Evolutionary conservation across 2,113 vertebrate genomes (phyloP), one percentile per base, ranked within the genome.

Genomic region (Myotis yumanensis): DNA sequence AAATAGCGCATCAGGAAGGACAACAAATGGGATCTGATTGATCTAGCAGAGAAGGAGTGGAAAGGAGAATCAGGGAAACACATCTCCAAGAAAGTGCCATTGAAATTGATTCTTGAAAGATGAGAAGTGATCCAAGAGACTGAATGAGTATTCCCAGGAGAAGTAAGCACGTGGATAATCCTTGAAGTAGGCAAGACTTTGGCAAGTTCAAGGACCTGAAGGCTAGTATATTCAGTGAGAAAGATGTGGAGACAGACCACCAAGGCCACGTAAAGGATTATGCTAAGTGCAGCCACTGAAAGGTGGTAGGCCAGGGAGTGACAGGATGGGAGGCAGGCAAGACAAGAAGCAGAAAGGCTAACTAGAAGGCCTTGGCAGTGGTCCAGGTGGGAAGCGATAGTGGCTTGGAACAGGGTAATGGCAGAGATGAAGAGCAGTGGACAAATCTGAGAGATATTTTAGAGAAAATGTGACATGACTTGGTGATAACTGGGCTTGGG

Each of bases 241-340:
- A 57, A 30, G 30, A 62, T 23, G 20, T 35, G 20, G 52, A 72
- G 46, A 25, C 28, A 66, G 93, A 96, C 16, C 35, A 54, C 22
- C 16, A 35, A 80, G n/a, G 66, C 20, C 73, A 28, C 11, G 72
- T 23, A 72, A 90, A 76, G 3, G 23, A 68, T 76, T 80, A 28
- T 51, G 57, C 11, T 35, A 66, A 91, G 37, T 75, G 23, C 6
- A 73, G 54, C 32, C 46, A 71, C 3, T 66, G 48, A 72, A 93
- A 43, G 86, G 30, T 28, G 43, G 71, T n/a, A 14, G 97, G 96
- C 95, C 96, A 97, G 96, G 96, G 95, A 95, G 95, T 66, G 88
- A 96, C 89, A 62, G 17, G 40, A 54, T 43, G 57, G 48, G 48
- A 82, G 68, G 20, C 54, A 73, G 71, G 40, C 64, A 88, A 71